Base-by-base conservation (phyloP, 2,113 vertebrate species). In the Morone saxatilis region DNA sequence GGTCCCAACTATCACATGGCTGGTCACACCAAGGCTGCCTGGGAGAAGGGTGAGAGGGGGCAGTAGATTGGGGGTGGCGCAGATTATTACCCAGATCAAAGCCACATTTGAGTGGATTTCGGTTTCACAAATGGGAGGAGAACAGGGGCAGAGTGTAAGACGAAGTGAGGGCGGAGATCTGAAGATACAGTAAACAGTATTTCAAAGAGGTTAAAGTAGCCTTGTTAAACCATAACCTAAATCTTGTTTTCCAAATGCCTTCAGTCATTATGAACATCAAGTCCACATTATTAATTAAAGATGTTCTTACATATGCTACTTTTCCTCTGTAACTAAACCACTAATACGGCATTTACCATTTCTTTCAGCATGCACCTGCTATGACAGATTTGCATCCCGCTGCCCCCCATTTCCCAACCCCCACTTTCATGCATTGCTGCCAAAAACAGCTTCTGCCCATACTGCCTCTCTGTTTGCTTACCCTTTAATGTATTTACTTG, bases 1-100 rank as follows among this genome's bases (percentile, higher is more conserved):
- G 87, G 78, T 86, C 83, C 74, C 80, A 53, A 59, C 75, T 84
- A 80, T 90, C 91, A 92, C 93, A 93, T 92, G 93, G 75, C 74
- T 60, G 76, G 86, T 91, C 90, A 91, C 83, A 90, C 73, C 54
- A n/a, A 74, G 76, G 73, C 77, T 76, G 76, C 74, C 68, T 76
- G 75, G 66, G 62, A 76, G 77, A 71, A 36, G 59, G 79, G 78
- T 77, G 65, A 70, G 65, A 69, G 65, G 57, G 77, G 57, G 60
- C 4, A 16, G 45, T 1, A 51, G 79, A 74, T 19, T 47, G 54
- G 59, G 72, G 73, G 75, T 50, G 77, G 76, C 0, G 7, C 13
- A 81, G 89, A 87, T 88, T 91, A 89, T 78, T 83, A 59, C 66
- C 60, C 76, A 88, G 90, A 93, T 93, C 92, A 93, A 94, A 93